Base-by-base conservation (phyloP, 1,140 invertebrate genomes). In the Drosophila equinoxialis region DNA sequence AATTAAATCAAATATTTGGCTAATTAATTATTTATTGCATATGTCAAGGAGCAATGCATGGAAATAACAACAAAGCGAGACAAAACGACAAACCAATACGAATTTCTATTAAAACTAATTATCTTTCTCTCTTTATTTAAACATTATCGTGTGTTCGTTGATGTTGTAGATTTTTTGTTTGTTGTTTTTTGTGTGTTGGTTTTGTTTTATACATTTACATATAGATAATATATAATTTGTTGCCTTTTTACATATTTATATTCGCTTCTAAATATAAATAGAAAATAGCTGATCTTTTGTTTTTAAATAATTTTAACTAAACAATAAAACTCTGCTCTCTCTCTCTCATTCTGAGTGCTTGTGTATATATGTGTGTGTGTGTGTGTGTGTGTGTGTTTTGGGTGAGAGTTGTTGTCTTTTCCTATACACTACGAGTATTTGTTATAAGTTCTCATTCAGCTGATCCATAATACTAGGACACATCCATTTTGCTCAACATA, bases 341-440 rank as follows among this genome's bases (percentile, higher is more conserved):
- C 42, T 48, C 45, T 48, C 45, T 48, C 45, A 17, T 48, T 62
- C 11, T 41, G 6, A 10, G 61, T n/a, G 20, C 23, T 11, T 41
- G 20, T 10, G 8, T 37, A 11, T n/a, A 23, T 41, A n/a, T n/a
- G n/a, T n/a, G n/a, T n/a, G n/a, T n/a, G 23, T 30, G 11, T 73
- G 57, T 54, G 65, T 45, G 72, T 39, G 37, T 73, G 42, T 41
- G 14, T 33, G 30, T 20, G 71, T 20, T 74, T 33, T 51, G 61
- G 26, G 23, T 57, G 54, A 26, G 35, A 37, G 67, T 65, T 59
- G 58, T 39, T 69, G 48, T 66, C 51, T 78, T 66, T 57, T 85
- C 71, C 67, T 77, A 77, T 77, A 76, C 65, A 66, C 82, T 85
- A 85, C 82, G 82, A 85, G 82, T 85, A 85, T 85, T 85, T 61